Evolutionary conservation across 2,797 vertebrate species (phyloP).

Genomic region (Smutsia gigantea): DNA sequence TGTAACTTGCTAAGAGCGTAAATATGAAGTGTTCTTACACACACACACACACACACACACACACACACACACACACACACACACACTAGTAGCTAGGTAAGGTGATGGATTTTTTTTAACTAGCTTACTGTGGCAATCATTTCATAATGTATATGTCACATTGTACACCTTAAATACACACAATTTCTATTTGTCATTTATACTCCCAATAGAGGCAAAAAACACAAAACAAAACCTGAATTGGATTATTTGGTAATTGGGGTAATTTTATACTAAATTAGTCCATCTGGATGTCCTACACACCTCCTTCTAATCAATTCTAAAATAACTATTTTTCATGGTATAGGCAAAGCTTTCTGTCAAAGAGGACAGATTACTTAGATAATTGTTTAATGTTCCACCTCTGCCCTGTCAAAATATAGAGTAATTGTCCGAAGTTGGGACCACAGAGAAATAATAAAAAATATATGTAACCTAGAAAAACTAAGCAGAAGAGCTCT

Average conservation of each 20-base stretch:
- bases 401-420: slow-evolving; percentile 41
- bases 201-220: not conserved
- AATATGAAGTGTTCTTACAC: not conserved
- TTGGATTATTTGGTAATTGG: not conserved
- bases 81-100: not conserved
- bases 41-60: not conserved
- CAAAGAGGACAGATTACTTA: not conserved
- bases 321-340: not conserved
- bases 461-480: slow-evolving; percentile 39
- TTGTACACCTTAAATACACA: not conserved
- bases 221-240: not conserved
- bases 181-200: not conserved
- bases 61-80: not conserved
- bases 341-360: not conserved
- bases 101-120: not conserved
- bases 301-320: not conserved
- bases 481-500: not conserved
- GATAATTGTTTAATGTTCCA: not conserved
- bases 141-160: not conserved
- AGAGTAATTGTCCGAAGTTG: not conserved
- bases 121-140: not conserved
- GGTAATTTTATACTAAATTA: not conserved
- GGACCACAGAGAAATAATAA: slow-evolving; percentile 39
- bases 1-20: not conserved
- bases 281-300: not conserved